These are phyloP conservation scores for Neoscelio sp. DNA, from an alignment of 2,888 invertebrate species.

Conservation along the genomic window DNA sequence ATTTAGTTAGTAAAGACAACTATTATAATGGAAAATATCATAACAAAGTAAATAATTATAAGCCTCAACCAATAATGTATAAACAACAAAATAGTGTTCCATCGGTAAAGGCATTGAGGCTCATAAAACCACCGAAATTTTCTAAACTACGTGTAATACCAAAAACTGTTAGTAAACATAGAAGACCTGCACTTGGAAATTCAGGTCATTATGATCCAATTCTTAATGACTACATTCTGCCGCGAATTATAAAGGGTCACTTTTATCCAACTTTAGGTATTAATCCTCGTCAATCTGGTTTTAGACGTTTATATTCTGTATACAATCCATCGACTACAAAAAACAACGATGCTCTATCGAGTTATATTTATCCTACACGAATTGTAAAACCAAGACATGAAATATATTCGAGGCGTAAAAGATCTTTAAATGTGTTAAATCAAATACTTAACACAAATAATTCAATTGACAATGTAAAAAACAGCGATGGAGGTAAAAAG, in stretches of 20 bases:
- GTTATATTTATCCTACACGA: constrained; percentile 8
- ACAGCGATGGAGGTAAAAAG: background rate
- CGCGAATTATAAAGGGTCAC: constrained; percentile 29
- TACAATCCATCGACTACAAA: constrained; percentile 19
- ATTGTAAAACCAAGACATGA: constrained; percentile 28
- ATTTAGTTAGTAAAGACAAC: constrained; percentile 1
- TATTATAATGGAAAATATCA: background rate
- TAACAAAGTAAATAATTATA: constrained; percentile 12
- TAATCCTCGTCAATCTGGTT: constrained; percentile 13
- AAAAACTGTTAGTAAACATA: constrained; percentile 23
- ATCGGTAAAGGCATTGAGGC: constrained; percentile 24
- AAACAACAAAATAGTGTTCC: constrained; percentile 20
- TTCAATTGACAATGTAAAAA: background rate
- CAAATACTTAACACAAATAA: constrained; percentile 19
- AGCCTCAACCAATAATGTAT: constrained; percentile 10
- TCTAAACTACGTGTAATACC: background rate
- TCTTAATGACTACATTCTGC: constrained; percentile 41
- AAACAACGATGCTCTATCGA: background rate
- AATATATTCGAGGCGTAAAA: constrained; percentile 31
- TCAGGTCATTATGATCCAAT: constrained; percentile 37
- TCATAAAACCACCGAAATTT: constrained; percentile 42
- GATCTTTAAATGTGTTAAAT: constrained; percentile 42
- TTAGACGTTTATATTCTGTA: constrained; percentile 22
- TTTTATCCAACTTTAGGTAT: constrained; percentile 20
- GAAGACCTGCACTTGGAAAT: constrained; percentile 18